A percentile compares a stretch with the other conserved stretches of the same genome.
Evolutionary conservation across 2,888 invertebrate species (phyloP).

Genomic region (Lycocerus yunnanus): DNA sequence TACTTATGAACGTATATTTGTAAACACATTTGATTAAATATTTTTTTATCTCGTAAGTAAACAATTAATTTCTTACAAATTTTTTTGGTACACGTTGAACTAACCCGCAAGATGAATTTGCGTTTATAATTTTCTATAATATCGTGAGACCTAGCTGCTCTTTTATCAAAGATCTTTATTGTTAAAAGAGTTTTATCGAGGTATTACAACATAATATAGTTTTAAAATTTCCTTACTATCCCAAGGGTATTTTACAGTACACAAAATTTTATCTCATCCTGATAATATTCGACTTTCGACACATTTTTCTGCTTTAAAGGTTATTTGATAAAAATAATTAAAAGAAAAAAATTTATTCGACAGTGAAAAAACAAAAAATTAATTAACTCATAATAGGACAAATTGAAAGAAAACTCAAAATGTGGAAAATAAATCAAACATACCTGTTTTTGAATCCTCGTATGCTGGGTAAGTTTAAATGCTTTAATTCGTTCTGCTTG

Average conservation of each 20-base stretch:
- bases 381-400: background rate
- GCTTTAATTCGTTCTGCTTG: conserved; percentile 36
- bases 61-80: too few species aligned
- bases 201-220: background rate
- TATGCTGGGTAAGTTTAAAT: conserved; percentile 41
- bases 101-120: too few species aligned
- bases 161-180: background rate
- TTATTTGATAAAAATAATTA: background rate
- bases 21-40: too few species aligned
- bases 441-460: conserved; percentile 46
- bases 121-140: too few species aligned
- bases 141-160: background rate
- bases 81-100: too few species aligned
- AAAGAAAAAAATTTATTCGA: background rate
- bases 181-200: background rate
- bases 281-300: background rate
- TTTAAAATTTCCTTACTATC: background rate
- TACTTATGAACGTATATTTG: too few species aligned
- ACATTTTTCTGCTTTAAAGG: background rate
- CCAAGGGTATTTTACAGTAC: background rate
- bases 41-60: too few species aligned
- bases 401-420: background rate
- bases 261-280: background rate
- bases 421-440: conserved; percentile 16
- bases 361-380: background rate